Evolutionary conservation across 2,113 vertebrate genomes (phyloP), one percentile per base, ranked within the genome.

Genomic region (Pipra filicauda): DNA sequence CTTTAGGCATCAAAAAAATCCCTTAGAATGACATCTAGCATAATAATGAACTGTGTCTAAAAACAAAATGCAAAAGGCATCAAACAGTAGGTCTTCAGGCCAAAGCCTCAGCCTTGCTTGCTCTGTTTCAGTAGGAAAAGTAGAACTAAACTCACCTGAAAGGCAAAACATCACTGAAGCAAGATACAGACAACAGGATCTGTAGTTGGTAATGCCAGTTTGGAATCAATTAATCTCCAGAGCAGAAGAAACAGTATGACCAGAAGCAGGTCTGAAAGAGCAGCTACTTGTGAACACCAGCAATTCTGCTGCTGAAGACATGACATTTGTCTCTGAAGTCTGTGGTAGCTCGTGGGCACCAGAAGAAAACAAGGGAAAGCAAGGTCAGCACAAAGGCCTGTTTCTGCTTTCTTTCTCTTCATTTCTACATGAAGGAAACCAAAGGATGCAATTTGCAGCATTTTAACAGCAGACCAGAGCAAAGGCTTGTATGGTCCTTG

Each of bases 321-420:
- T 15, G 19, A 30, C 16, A 55, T 57, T n/a, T 16, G 12, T 15
- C 28, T 66, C 26, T 8, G 2, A 73, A 74, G 31, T 66, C 21
- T 22, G 5, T 26, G 18, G 21, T 46, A 57, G 41, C 28, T 72
- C 21, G 3, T 0, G 0, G 15, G 14, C 28, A 24, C 35, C 57
- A 41, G 9, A 23, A 88, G 33, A 54, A 57, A 80, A 71, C 3
- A 61, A 15, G 6, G 13, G 16, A 54, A 61, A 88, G 2, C n/a
- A 39, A 67, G 20, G 59, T 54, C 27, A 73, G n/a, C 62, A 74
- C 6, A 16, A 44, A 41, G 21, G 49, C 5, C 69, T 48, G 16
- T 49, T 58, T 54, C 54, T 58, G 19, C 23, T 67, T 70, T 46
- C 58, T 65, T 55, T 31, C 16, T 43, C 31, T 51, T 69, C 70